phyloP scores from a whole-genome alignment of 2,797 vertebrate species.

The Coilia nasus region DNA sequence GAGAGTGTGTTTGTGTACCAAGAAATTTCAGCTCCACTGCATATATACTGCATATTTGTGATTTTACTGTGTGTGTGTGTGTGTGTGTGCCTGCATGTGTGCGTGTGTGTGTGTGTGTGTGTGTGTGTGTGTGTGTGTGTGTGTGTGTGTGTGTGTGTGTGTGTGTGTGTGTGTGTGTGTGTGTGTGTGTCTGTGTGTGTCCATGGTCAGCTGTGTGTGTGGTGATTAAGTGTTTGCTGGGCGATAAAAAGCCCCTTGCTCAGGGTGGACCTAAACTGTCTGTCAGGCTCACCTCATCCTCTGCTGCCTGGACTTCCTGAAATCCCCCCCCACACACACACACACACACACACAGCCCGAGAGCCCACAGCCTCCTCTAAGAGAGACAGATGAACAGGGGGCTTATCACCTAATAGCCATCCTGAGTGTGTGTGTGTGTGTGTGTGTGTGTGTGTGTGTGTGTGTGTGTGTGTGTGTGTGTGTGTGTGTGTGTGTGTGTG shows the following conservation, averaged over 20 bases:
- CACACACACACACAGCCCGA: too few species aligned
- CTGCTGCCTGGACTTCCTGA: neutral
- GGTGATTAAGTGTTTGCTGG: neutral
- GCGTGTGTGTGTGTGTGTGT: neutral
- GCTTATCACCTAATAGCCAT: conserved; percentile 67
- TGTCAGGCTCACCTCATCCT: conserved; percentile 9
- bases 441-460: conserved; percentile 22
- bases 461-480: conserved; percentile 2
- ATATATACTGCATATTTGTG: neutral
- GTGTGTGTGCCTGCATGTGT: neutral
- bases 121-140: neutral
- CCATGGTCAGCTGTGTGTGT: neutral
- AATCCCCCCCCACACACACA: too few species aligned
- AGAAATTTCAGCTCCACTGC: neutral
- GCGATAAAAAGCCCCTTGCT: neutral
- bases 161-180: neutral
- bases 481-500: conserved; percentile 3
- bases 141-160: neutral
- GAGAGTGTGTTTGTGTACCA: neutral
- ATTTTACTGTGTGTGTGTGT: neutral
- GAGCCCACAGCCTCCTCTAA: conserved; percentile 43
- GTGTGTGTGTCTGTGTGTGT: too few species aligned
- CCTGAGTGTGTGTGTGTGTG: conserved; percentile 22
- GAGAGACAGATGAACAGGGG: conserved; percentile 62
- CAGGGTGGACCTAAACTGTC: conserved; percentile 14